Percentiles rank a stretch among this genome's conserved stretches.
phyloP scores from a whole-genome alignment of 2,797 vertebrate genomes.

The Gastrophryne carolinensis region DNA sequence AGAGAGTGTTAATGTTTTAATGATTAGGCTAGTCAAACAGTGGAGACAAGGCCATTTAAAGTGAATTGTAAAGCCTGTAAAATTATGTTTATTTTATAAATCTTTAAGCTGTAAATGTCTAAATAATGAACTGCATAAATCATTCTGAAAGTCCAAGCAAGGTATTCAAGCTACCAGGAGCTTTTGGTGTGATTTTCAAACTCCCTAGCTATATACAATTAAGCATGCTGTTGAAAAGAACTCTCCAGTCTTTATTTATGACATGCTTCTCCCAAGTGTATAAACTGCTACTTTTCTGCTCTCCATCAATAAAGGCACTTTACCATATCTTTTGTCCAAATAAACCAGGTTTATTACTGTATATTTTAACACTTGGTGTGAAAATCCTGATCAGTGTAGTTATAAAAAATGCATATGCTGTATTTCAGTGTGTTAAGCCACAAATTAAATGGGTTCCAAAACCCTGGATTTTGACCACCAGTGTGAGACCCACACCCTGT shows the following conservation, averaged over 20 bases:
- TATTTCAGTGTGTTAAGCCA: too few relatives aligned
- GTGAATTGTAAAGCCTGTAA: neutral
- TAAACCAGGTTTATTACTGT: slow-evolving; percentile 1
- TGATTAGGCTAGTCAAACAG: too few relatives aligned
- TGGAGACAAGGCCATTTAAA: too few relatives aligned
- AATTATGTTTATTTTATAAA: neutral
- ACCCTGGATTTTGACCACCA: too few relatives aligned
- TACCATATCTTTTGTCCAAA: neutral
- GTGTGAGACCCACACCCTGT: too few relatives aligned
- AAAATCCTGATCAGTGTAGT: slow-evolving; percentile 5
- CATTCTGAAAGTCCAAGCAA: neutral
- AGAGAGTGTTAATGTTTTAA: too few relatives aligned
- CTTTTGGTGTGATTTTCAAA: neutral
- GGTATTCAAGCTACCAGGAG: neutral
- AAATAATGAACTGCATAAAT: neutral
- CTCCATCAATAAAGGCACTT: neutral
- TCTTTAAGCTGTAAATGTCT: neutral
- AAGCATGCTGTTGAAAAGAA: neutral
- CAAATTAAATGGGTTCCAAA: too few relatives aligned
- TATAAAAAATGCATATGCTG: too few relatives aligned
- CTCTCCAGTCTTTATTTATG: neutral
- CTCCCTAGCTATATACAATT: neutral
- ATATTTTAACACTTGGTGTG: neutral
- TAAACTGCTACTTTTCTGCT: neutral
- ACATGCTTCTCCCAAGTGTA: neutral